Conservation (phyloP, 1,140 invertebrate species). For the Nebria ingens region DNA sequence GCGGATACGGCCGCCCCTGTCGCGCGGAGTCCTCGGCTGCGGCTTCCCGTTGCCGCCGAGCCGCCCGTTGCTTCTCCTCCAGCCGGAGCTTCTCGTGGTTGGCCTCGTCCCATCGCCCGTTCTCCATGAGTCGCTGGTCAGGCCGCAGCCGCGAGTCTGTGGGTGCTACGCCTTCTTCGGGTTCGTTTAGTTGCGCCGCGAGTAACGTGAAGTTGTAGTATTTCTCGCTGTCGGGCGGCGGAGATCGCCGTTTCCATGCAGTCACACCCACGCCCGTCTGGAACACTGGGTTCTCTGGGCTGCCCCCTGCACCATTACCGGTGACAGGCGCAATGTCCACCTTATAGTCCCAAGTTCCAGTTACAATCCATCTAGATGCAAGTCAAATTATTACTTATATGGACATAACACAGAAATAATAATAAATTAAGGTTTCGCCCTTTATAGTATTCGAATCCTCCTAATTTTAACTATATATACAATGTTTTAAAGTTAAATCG, state of each 20-base stretch:
- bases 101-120: constrained; percentile 91
- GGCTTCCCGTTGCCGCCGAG: constrained; percentile 59
- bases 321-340: constrained; percentile 90
- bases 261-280: constrained; percentile 77
- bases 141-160: constrained; percentile 90
- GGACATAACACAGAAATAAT: too few species aligned
- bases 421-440: too few species aligned
- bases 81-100: constrained; percentile 80
- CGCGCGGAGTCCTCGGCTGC: constrained; percentile 67
- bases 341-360: constrained; percentile 90
- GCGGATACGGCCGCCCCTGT: constrained; percentile 56
- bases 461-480: too few species aligned
- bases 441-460: too few species aligned
- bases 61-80: constrained; percentile 88
- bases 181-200: constrained; percentile 93
- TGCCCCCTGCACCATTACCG: constrained; percentile 54
- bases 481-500: too few species aligned
- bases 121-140: constrained; percentile 96
- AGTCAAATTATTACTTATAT: too few species aligned
- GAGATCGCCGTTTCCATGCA: constrained; percentile 76
- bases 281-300: constrained; percentile 74
- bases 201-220: constrained; percentile 93
- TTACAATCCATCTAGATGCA: constrained; percentile 68
- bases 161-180: constrained; percentile 83
- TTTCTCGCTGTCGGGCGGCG: constrained; percentile 55